Evolutionary conservation across 1,140 invertebrate species (phyloP).

Genomic region (Drosophila neocordata): DNA sequence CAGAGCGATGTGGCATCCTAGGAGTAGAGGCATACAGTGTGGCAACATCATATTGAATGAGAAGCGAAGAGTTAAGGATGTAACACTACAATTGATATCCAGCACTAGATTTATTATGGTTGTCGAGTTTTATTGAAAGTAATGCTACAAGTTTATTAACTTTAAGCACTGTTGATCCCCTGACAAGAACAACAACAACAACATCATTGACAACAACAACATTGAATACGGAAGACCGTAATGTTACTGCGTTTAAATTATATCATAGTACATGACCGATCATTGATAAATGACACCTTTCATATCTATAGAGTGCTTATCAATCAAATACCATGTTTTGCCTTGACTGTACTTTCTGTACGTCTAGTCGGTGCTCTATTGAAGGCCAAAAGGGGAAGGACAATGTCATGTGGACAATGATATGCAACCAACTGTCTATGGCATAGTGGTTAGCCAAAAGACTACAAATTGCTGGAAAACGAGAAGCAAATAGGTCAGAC

Average conservation of each 20-base stretch:
- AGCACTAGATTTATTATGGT: conserved; percentile 59
- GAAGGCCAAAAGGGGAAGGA: conserved; percentile 89
- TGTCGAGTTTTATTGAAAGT: background rate
- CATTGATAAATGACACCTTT: conserved; percentile 86
- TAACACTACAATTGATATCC: conserved; percentile 64
- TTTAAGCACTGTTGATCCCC: conserved; percentile 34
- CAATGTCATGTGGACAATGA: conserved; percentile 84
- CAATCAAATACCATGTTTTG: conserved; percentile 92
- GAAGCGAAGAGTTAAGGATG: conserved; percentile 41
- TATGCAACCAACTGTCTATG: conserved; percentile 83
- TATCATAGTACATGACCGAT: conserved; percentile 65
- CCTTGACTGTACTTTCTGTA: conserved; percentile 91
- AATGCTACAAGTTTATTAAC: conserved; percentile 27
- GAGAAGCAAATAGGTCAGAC: conserved; percentile 93
- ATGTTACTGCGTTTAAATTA: conserved; percentile 71
- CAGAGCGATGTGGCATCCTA: too few relatives aligned
- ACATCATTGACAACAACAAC: background rate
- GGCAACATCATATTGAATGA: too few relatives aligned
- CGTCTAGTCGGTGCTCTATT: conserved; percentile 90
- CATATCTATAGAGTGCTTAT: conserved; percentile 94
- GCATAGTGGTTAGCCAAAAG: conserved; percentile 82
- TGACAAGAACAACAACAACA: conserved; percentile 16
- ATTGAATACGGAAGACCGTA: conserved; percentile 37
- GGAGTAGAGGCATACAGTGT: too few relatives aligned
- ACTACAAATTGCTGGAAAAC: conserved; percentile 84